These are phyloP conservation scores for Cosmorhoe ocellata DNA, from an alignment of 2,888 invertebrate genomes.

Conservation along the genomic window DNA sequence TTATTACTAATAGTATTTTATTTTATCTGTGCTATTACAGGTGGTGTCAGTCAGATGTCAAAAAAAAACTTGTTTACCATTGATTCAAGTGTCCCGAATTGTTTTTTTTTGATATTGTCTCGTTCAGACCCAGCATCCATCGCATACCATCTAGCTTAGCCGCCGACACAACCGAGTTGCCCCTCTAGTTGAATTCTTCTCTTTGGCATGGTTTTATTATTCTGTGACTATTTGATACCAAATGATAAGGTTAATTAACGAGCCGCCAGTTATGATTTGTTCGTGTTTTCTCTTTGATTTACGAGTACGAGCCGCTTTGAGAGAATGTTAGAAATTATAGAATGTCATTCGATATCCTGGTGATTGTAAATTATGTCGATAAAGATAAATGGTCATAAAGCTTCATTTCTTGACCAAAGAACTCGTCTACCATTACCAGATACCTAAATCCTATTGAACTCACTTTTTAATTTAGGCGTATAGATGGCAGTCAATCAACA, in stretches of 20 bases:
- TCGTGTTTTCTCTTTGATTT: constrained; percentile 31
- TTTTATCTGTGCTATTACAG: too few species aligned
- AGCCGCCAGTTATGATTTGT: constrained; percentile 30
- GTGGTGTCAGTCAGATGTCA: too few species aligned
- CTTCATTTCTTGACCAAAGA: constrained; percentile 2
- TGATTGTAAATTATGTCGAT: constrained; percentile 10
- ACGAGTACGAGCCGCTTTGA: constrained; percentile 12
- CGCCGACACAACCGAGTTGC: not conserved
- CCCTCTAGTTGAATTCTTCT: constrained; percentile 7
- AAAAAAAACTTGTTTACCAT: too few species aligned
- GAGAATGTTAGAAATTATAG: constrained; percentile 22
- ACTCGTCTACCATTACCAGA: too few species aligned
- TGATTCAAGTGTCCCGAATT: too few species aligned
- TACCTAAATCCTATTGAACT: too few species aligned
- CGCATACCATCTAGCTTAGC: too few species aligned
- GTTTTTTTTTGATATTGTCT: too few species aligned
- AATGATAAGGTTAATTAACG: constrained; percentile 31
- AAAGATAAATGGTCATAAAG: constrained; percentile 2
- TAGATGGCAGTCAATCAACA: too few species aligned
- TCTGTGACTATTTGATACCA: constrained; percentile 18
- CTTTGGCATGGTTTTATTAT: not conserved
- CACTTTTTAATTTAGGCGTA: too few species aligned
- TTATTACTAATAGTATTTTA: too few species aligned
- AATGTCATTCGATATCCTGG: constrained; percentile 18
- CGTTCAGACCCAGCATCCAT: too few species aligned